Percentiles rank a stretch among this genome's conserved stretches.
phyloP scores from a whole-genome alignment of 1,140 invertebrate genomes.

The Geopemphigus sp. region DNA sequence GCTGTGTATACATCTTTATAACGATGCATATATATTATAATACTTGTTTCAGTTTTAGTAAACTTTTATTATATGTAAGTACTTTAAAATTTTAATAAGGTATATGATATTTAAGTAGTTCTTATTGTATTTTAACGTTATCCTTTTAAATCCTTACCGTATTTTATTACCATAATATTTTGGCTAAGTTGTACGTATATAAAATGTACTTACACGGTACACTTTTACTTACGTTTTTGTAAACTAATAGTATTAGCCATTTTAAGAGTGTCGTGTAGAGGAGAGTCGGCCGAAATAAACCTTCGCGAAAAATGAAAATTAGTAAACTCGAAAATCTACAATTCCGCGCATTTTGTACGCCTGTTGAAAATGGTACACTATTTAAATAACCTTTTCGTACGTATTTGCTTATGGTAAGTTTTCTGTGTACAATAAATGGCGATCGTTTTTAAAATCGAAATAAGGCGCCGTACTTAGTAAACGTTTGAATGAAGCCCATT shows the following conservation, averaged over 20 bases:
- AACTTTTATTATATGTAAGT: conserved; percentile 16
- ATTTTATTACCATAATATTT: conserved; percentile 17
- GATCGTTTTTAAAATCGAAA: no score
- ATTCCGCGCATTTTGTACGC: no score
- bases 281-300: neutral
- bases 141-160: conserved; percentile 4
- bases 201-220: neutral
- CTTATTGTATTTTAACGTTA: conserved; percentile 4
- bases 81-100: conserved; percentile 24
- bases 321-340: no score
- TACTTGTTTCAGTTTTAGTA: neutral
- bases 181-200: neutral
- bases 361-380: no score
- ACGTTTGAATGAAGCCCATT: no score
- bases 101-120: conserved; percentile 11
- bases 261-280: neutral
- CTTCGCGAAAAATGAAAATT: no score
- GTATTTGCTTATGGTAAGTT: no score
- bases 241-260: neutral
- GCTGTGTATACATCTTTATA: neutral
- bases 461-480: no score
- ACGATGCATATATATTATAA: neutral
- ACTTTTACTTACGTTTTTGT: neutral
- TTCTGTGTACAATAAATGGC: no score
- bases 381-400: no score